A percentile compares a stretch with the other conserved stretches of the same genome.
Evolutionary conservation across 2,113 vertebrate genomes (phyloP).

Genomic region (Bubalus kerabau): DNA sequence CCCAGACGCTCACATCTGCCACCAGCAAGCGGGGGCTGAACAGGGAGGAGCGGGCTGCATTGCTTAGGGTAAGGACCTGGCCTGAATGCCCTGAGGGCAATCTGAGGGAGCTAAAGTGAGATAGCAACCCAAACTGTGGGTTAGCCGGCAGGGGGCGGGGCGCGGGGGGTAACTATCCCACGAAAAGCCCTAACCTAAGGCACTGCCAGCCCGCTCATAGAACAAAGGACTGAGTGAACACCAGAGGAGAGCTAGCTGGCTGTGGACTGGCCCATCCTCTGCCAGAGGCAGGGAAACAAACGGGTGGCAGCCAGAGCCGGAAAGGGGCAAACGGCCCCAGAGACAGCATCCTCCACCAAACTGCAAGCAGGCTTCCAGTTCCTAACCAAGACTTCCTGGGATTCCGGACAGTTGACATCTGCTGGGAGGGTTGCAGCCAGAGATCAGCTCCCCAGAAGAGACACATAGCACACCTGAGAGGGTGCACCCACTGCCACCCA

Average conservation of each 20-base stretch:
- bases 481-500: not conserved
- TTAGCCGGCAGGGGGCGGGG: too few species aligned
- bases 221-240: not conserved
- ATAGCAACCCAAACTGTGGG: too few species aligned
- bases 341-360: not conserved
- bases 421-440: not conserved
- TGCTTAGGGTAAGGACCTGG: too few species aligned
- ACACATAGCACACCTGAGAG: not conserved
- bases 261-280: accelerated
- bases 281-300: not conserved
- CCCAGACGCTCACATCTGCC: too few species aligned
- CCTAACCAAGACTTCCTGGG: not conserved
- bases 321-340: not conserved
- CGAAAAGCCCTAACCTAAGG: not conserved
- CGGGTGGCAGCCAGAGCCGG: not conserved
- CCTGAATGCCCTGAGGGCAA: too few species aligned
- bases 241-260: not conserved
- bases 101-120: too few species aligned
- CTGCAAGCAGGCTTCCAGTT: too few species aligned
- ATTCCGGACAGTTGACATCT: not conserved
- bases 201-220: too few species aligned
- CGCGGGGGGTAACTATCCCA: not conserved
- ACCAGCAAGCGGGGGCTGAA: too few species aligned
- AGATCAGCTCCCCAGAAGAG: not conserved
- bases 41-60: too few species aligned